phyloP scores from a whole-genome alignment of 2,113 vertebrate genomes.

The Brachyistius frenatus region DNA sequence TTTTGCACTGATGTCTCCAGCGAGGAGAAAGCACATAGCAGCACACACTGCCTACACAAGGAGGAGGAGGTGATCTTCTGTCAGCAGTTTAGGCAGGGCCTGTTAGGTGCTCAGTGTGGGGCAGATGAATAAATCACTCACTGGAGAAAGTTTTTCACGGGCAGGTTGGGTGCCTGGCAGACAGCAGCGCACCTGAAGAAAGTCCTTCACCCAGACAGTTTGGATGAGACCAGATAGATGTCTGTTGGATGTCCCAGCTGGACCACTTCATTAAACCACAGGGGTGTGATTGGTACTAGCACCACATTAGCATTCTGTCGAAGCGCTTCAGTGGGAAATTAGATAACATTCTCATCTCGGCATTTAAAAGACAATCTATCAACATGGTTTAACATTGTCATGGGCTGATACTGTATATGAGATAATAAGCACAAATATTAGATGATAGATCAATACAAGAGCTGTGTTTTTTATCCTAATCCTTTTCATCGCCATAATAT shows the following conservation, averaged over 20 bases:
- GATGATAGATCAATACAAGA: not conserved
- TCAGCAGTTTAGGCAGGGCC: constrained; percentile 20
- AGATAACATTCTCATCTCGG: constrained; percentile 6
- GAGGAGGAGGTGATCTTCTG: constrained; percentile 46
- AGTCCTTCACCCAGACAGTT: constrained; percentile 37
- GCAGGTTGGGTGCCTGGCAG: constrained; percentile 17
- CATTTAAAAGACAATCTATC: constrained; percentile 27
- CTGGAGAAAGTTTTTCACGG: constrained; percentile 23
- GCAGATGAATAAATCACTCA: constrained; percentile 55
- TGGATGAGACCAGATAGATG: constrained; percentile 50
- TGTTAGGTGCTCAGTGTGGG: constrained; percentile 43
- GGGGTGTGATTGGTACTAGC: constrained; percentile 54
- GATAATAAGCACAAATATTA: not conserved
- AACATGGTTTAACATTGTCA: not conserved
- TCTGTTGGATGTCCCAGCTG: constrained; percentile 34
- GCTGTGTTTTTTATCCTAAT: not conserved
- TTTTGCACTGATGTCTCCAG: constrained; percentile 21
- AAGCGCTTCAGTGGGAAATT: constrained; percentile 27
- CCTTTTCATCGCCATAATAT: not conserved
- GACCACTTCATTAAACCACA: constrained; percentile 56
- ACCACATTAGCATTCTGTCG: constrained; percentile 31
- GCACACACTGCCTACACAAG: constrained; percentile 14
- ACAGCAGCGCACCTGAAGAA: constrained; percentile 1
- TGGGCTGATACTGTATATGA: not conserved
- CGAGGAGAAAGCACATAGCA: not conserved